These are phyloP conservation scores for Drosophila infuscata DNA, from an alignment of 2,888 invertebrate species.

Conservation along the genomic window DNA sequence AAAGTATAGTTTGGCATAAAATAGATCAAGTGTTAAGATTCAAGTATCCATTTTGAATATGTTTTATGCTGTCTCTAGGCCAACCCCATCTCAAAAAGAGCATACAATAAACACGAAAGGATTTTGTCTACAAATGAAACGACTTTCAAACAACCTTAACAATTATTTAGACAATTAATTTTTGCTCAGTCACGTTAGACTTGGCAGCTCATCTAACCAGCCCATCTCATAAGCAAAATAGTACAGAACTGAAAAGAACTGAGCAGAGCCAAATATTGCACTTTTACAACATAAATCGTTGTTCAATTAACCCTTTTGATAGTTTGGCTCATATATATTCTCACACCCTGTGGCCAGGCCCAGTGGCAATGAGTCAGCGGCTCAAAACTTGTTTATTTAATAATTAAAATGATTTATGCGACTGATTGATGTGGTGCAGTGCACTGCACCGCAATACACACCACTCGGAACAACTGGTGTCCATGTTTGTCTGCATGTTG, in stretches of 20 bases:
- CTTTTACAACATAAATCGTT: slow-evolving; percentile 20
- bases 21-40: background rate
- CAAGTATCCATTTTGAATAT: background rate
- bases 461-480: slow-evolving; percentile 51
- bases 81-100: background rate
- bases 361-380: slow-evolving; percentile 53
- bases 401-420: slow-evolving; percentile 80
- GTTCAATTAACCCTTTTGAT: slow-evolving; percentile 72
- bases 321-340: slow-evolving; percentile 50
- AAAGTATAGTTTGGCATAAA: background rate
- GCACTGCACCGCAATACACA: slow-evolving; percentile 50
- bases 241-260: background rate
- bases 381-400: slow-evolving; percentile 72
- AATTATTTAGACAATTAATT: background rate
- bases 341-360: slow-evolving; percentile 51
- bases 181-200: slow-evolving; percentile 7
- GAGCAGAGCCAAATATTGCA: background rate
- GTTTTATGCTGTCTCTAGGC: background rate
- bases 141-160: background rate
- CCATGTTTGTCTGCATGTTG: slow-evolving; percentile 72
- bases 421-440: slow-evolving; percentile 72
- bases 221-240: slow-evolving; percentile 9
- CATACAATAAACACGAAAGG: background rate
- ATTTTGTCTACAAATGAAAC: background rate
- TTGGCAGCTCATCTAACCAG: slow-evolving; percentile 2